Evolutionary conservation across 2,797 vertebrate genomes (phyloP).

Genomic region (Phoebastria nigripes): DNA sequence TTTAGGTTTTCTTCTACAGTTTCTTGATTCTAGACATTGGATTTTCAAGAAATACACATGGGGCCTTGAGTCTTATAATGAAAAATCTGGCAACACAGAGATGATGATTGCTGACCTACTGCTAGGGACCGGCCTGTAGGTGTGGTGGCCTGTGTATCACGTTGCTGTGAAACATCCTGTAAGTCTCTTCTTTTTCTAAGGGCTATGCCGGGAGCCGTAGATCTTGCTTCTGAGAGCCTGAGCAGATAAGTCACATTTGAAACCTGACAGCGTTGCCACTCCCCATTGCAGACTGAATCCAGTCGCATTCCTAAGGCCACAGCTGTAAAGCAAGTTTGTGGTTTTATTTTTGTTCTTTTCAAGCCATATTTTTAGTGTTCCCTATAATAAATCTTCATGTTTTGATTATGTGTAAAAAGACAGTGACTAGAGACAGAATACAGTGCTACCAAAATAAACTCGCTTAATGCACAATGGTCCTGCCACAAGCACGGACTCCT

Average conservation of each 20-base stretch:
- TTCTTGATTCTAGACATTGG: not conserved
- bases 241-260: constrained; percentile 25
- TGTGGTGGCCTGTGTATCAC: not conserved
- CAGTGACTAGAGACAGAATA: constrained; percentile 59
- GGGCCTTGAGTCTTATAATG: not conserved
- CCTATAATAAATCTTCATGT: constrained; percentile 65
- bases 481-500: constrained; percentile 54
- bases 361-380: constrained; percentile 48
- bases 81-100: not conserved
- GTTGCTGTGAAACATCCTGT: not conserved
- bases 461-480: not conserved
- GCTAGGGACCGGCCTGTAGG: not conserved
- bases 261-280: constrained; percentile 21
- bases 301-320: constrained; percentile 43
- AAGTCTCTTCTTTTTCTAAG: not conserved
- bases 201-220: rapidly evolving
- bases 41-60: not conserved
- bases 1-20: not conserved
- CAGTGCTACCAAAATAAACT: constrained; percentile 61
- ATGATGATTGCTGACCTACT: not conserved
- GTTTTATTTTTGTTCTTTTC: constrained; percentile 62
- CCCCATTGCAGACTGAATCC: constrained; percentile 11
- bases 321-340: constrained; percentile 57
- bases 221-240: not conserved
- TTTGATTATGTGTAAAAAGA: constrained; percentile 64